Conservation (phyloP, 2,888 invertebrate genomes). For the Teleiodes luculella region DNA sequence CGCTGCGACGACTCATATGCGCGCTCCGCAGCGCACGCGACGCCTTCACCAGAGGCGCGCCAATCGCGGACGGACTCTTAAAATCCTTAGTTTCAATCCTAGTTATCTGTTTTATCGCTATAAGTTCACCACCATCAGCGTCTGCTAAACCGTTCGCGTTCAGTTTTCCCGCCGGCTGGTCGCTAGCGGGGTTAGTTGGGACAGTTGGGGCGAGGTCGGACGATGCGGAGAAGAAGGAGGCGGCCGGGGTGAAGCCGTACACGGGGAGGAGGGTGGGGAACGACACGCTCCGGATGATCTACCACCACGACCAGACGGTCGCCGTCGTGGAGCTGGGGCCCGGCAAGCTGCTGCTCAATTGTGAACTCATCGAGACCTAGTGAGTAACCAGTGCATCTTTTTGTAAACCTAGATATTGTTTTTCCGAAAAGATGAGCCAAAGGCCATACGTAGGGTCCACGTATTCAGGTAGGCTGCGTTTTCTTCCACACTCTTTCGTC, state of each 20-base stretch:
- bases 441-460: too few species aligned
- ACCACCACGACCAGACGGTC: slow-evolving; percentile 89
- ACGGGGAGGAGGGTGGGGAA: slow-evolving; percentile 82
- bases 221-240: slow-evolving; percentile 50
- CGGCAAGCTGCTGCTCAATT: slow-evolving; percentile 84
- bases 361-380: slow-evolving; percentile 92
- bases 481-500: too few species aligned
- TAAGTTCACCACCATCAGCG: slow-evolving; percentile 65
- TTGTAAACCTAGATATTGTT: too few species aligned
- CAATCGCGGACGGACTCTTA: slow-evolving; percentile 61
- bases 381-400: slow-evolving; percentile 78
- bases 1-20: slow-evolving; percentile 55
- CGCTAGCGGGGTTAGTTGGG: slow-evolving; percentile 66
- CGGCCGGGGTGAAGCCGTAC: slow-evolving; percentile 76
- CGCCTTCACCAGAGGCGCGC: slow-evolving; percentile 58
- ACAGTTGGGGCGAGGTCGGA: slow-evolving; percentile 57
- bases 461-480: too few species aligned
- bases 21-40: slow-evolving; percentile 65
- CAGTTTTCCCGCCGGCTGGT: slow-evolving; percentile 71
- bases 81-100: slow-evolving; percentile 64
- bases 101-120: slow-evolving; percentile 66
- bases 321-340: slow-evolving; percentile 88
- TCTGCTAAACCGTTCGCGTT: slow-evolving; percentile 71
- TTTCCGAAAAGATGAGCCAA: too few species aligned
- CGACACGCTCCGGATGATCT: slow-evolving; percentile 85